These are phyloP conservation scores for Champsocephalus gunnari DNA, from an alignment of 2,797 vertebrate species.

Conservation along the genomic window DNA sequence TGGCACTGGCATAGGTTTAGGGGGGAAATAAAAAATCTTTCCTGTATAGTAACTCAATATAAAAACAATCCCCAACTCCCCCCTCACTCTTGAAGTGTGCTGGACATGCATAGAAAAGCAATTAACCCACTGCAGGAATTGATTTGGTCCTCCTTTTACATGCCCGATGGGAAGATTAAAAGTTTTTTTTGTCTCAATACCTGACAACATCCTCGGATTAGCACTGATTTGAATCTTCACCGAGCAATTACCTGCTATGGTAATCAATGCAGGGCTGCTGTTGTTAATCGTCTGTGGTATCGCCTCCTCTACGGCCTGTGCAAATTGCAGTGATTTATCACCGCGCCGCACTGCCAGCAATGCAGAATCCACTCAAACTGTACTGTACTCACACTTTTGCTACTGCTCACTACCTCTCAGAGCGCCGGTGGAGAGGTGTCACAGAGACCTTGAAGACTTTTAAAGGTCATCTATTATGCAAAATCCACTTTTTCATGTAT, in stretches of 20 bases:
- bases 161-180: slow-evolving; percentile 67
- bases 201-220: slow-evolving; percentile 71
- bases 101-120: slow-evolving; percentile 73
- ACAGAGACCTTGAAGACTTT: slow-evolving; percentile 29
- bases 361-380: slow-evolving; percentile 66
- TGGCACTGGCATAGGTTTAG: slow-evolving; percentile 47
- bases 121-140: slow-evolving; percentile 77
- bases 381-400: slow-evolving; percentile 38
- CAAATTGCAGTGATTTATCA: slow-evolving; percentile 81
- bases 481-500: no score
- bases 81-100: slow-evolving; percentile 62
- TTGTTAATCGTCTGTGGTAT: slow-evolving; percentile 70
- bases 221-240: slow-evolving; percentile 71
- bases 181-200: slow-evolving; percentile 67
- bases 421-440: slow-evolving; percentile 18
- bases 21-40: slow-evolving; percentile 75
- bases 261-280: slow-evolving; percentile 75
- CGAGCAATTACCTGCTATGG: slow-evolving; percentile 77
- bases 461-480: not conserved
- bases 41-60: slow-evolving; percentile 73
- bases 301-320: slow-evolving; percentile 59
- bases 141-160: slow-evolving; percentile 74
- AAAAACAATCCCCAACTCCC: slow-evolving; percentile 51
- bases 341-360: slow-evolving; percentile 51
- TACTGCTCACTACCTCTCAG: slow-evolving; percentile 36